Base-by-base conservation (phyloP, 2,113 vertebrate genomes). In the Zosterops hypoxanthus region DNA sequence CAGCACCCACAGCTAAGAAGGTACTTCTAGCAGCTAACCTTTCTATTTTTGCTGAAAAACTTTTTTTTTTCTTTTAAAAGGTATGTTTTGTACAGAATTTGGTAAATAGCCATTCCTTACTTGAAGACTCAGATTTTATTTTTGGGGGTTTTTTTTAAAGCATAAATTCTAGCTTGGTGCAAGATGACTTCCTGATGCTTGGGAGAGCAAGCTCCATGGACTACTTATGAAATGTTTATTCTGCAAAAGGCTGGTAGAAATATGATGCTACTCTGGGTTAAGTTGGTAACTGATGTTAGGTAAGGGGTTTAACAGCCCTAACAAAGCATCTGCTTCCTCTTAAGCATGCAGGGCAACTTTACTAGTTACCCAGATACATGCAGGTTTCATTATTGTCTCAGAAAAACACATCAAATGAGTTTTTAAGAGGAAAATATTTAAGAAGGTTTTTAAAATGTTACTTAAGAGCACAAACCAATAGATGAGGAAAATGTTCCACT, bases 271-370 rank as follows among this genome's bases (percentile, higher is more conserved):
- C 34, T 55, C 16, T 53, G 31, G 24, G 31, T 83, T 69, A 28
- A 75, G 18, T 2, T 82, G n/a, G 34, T 85, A 75, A 55, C 12
- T 55, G 52, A 55, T 42, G 8, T 10, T 39, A 44, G 39, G 9
- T 17, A 57, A 59, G 7, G 6, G 39, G 31, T 70, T 73, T 59
- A 78, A 42, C 6, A 68, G 24, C 20, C 41, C 65, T 53, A 75
- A 56, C 23, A 65, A 52, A 94, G 47, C 50, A 56, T 15, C 33
- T n/a, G 16, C 18, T 64, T 71, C 39, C 24, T 55, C 28, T 61
- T 34, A 21, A 17, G 13, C 55, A 36, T 6, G 11, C 0, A 0
- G 19, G 20, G 57, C n/a, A 64, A 68, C 4, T n/a, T 72, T 33
- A 34, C 14, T 14, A 56, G 16, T 55, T 41, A 82, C 5, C 18